A percentile compares a stretch with the other conserved stretches of the same genome.
phyloP scores from a whole-genome alignment of 2,888 invertebrate genomes.

The Eupithecia insigniata region DNA sequence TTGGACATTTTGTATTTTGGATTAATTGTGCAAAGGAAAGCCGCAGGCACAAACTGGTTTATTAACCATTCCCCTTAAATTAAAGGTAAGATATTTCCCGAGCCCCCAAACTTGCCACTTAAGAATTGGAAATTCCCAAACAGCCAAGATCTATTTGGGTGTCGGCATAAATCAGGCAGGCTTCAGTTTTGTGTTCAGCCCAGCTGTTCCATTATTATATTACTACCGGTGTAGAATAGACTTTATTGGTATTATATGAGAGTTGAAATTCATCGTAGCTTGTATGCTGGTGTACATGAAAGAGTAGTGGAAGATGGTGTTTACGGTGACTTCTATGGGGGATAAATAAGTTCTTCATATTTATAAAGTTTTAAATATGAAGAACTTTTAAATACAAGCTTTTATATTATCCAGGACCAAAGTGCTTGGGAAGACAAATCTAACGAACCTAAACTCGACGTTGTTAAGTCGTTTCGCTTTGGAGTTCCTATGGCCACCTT shows the following conservation, averaged over 20 bases:
- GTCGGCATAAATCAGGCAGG: slow-evolving; percentile 52
- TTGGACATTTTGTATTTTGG: too few relatives aligned
- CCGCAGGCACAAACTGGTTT: not conserved
- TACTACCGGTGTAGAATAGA: not conserved
- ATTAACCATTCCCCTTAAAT: slow-evolving; percentile 11
- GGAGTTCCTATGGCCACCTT: too few relatives aligned
- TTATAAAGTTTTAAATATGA: too few relatives aligned
- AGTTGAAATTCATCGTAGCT: not conserved
- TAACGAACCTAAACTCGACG: too few relatives aligned
- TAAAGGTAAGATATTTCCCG: slow-evolving; percentile 13
- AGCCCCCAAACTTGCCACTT: slow-evolving; percentile 50
- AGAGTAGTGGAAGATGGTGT: not conserved
- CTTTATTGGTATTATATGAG: not conserved
- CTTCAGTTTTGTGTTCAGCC: slow-evolving; percentile 50
- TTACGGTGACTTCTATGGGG: not conserved
- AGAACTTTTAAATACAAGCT: too few relatives aligned
- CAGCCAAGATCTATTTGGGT: slow-evolving; percentile 45
- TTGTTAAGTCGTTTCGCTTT: too few relatives aligned
- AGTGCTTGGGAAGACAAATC: too few relatives aligned
- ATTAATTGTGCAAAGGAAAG: too few relatives aligned
- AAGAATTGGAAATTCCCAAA: slow-evolving; percentile 48
- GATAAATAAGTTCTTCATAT: too few relatives aligned
- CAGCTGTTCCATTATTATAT: slow-evolving; percentile 26
- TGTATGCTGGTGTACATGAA: not conserved
- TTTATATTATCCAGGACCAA: too few relatives aligned